Base-by-base conservation (phyloP, 2,797 vertebrate species). In the Choloepus didactylus region DNA sequence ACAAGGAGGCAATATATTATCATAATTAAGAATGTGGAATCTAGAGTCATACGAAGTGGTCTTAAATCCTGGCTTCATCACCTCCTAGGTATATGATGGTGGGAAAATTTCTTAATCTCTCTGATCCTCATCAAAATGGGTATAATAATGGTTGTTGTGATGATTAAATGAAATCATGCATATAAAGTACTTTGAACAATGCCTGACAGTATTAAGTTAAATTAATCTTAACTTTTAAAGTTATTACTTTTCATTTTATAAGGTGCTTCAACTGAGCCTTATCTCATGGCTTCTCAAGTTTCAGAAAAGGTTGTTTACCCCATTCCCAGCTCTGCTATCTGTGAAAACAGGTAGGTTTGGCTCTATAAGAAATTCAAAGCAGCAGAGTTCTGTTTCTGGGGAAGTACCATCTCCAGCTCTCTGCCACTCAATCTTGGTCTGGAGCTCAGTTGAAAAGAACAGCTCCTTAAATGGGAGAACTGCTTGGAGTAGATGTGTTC, bases 201-300 rank as follows among this genome's bases (percentile, higher is more conserved):
- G 10, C 16, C 38, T 35, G 10, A 27, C 9, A 75, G 35, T 49
- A 94, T n/a, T 62, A 82, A 90, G 5, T 67, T 82, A 27, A 62
- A 27, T 95, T 38, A 86, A 80, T n/a, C 46, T 67, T 73, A 67
- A 54, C 18, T 66, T 29, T 70, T 64, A 80, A 35, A 35, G 35
- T 59, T 31, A 35, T 25, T 54, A 64, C 46, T 15, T 97, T 92
- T 86, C 29, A 35, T 95, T 93, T 94, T 62, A 3, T 67, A 70
- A 81, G 46, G 77, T 41, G 60, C 5, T 81, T 88, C 46, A 72
- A 27, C 56, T 44, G 27, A 85, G 2, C 35, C 11, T 87, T 84
- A 64, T 66, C 31, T 87, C 35, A 29, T 90, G 18, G 10, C 75
- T 73, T 51, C 5, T 90, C 29, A 72, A 51, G 29, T 60, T 88